Percentiles rank a stretch among this genome's conserved stretches.
These are phyloP conservation scores for Amiota communis DNA, from an alignment of 2,888 invertebrate genomes.

Conservation along the genomic window DNA sequence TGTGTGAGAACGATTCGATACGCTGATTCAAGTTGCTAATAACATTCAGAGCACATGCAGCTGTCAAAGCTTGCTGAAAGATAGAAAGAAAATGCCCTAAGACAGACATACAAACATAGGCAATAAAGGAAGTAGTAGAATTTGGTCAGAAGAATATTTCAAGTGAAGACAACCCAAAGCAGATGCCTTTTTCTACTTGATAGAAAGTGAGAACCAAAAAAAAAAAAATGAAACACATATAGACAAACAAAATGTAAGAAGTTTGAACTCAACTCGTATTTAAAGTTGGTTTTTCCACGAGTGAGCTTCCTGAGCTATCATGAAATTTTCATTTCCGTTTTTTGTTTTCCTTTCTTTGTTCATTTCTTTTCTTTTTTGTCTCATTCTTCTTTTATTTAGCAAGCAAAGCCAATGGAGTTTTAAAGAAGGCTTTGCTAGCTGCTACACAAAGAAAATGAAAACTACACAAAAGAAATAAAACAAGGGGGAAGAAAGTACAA, in stretches of 20 bases:
- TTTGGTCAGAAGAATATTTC: no score
- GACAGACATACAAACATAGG: no score
- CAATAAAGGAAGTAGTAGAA: no score
- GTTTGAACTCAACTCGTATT: constrained; percentile 46
- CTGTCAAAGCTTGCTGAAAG: no score
- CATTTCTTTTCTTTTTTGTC: no score
- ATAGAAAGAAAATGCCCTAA: no score
- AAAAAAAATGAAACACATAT: constrained; percentile 36
- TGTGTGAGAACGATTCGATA: no score
- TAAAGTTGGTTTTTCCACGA: constrained; percentile 22
- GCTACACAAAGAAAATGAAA: not conserved
- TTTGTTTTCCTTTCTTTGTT: not conserved
- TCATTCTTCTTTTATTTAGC: constrained; percentile 15
- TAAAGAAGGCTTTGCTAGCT: not conserved
- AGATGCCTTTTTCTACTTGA: not conserved
- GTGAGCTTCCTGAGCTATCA: constrained; percentile 15
- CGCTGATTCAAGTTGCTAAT: no score
- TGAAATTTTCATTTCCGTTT: constrained; percentile 28
- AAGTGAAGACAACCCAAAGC: no score
- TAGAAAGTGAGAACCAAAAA: not conserved
- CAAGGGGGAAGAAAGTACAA: not conserved
- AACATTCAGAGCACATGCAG: no score
- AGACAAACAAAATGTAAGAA: constrained; percentile 35
- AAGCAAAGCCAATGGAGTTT: constrained; percentile 19
- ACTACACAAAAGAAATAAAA: not conserved